These are phyloP conservation scores for Ispidina picta DNA, from an alignment of 2,797 vertebrate species.

Conservation along the genomic window DNA sequence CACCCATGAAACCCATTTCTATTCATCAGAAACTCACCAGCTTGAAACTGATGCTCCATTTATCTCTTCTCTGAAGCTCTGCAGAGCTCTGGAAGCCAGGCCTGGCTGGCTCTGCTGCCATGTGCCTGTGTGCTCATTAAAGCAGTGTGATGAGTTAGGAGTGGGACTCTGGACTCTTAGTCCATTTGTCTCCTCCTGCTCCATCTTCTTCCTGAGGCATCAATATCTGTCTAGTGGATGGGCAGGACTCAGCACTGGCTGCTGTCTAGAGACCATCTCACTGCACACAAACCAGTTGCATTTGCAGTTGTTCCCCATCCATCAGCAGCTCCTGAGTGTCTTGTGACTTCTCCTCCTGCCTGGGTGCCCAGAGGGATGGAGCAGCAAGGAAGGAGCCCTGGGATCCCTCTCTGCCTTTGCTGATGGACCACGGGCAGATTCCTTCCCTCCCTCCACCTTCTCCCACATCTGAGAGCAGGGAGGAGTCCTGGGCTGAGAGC, in stretches of 20 bases:
- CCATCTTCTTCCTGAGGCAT: not conserved
- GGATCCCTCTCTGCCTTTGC: not conserved
- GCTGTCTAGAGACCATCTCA: not conserved
- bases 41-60: not conserved
- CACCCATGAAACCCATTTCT: not conserved
- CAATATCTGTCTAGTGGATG: not conserved
- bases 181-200: not conserved
- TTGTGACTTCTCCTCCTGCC: accelerated
- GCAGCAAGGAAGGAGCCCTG: not conserved
- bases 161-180: not conserved
- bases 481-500: not conserved
- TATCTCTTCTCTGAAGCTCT: not conserved
- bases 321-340: not conserved
- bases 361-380: not conserved
- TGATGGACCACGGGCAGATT: not conserved
- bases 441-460: not conserved
- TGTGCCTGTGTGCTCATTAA: not conserved
- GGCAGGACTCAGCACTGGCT: not conserved
- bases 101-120: not conserved
- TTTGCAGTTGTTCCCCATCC: not conserved
- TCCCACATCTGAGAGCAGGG: not conserved
- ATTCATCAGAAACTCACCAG: slow-evolving; percentile 14
- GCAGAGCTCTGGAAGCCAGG: not conserved
- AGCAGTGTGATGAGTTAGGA: not conserved
- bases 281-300: not conserved